Evolutionary conservation across 2,113 vertebrate genomes (phyloP).

Genomic region (Erpornis zantholeuca): DNA sequence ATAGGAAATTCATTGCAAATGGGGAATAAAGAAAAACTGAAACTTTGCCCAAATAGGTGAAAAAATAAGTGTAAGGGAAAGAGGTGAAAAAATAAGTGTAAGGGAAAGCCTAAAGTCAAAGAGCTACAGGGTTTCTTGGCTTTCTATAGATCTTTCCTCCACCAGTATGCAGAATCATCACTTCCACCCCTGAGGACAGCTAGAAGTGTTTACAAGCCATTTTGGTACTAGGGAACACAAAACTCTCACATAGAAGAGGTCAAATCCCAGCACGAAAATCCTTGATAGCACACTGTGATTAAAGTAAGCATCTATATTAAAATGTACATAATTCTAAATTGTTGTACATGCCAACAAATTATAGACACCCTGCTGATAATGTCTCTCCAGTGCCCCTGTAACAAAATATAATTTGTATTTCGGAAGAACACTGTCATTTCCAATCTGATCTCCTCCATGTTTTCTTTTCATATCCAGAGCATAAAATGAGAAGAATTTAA

Average conservation of each 20-base stretch:
- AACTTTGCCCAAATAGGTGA: not conserved
- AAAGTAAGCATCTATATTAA: conserved; percentile 18
- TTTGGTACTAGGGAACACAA: not conserved
- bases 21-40: not conserved
- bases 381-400: not conserved
- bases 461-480: not conserved
- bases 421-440: not conserved
- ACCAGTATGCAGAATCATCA: not conserved
- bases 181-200: not conserved
- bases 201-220: not conserved
- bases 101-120: not conserved
- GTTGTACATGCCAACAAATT: not conserved
- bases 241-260: not conserved
- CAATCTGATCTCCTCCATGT: not conserved
- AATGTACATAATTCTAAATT: not conserved
- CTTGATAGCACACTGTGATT: not conserved
- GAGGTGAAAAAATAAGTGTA: not conserved
- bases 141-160: not conserved
- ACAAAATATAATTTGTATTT: not conserved
- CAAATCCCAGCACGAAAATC: not conserved
- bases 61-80: not conserved
- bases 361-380: not conserved
- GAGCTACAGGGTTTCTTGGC: not conserved
- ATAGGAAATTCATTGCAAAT: not conserved
- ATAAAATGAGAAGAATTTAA: not conserved